A percentile compares a stretch with the other conserved stretches of the same genome.
Evolutionary conservation across 1,140 invertebrate genomes (phyloP).

Genomic region (Meteorus sp.): DNA sequence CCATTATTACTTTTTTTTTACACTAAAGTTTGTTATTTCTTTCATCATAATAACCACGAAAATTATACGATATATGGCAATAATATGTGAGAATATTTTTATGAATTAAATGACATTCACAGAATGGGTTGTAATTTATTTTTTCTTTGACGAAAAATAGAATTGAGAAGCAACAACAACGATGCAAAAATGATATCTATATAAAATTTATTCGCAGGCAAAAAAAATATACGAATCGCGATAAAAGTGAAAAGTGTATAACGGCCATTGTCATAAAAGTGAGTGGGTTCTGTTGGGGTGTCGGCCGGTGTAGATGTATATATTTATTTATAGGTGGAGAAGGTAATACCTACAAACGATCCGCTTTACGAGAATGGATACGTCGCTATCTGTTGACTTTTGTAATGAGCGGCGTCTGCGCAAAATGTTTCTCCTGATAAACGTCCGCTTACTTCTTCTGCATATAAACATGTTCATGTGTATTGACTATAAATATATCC

Average conservation of each 20-base stretch:
- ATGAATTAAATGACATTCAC: too few relatives aligned
- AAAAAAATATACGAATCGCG: background rate
- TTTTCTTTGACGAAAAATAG: background rate
- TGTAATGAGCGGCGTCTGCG: constrained; percentile 20
- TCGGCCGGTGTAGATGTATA: background rate
- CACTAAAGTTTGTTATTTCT: background rate
- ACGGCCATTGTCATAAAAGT: constrained; percentile 23
- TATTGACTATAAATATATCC: constrained; percentile 10
- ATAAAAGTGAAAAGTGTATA: constrained; percentile 30
- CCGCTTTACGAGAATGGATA: constrained; percentile 28
- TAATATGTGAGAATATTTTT: too few relatives aligned
- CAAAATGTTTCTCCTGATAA: constrained; percentile 13
- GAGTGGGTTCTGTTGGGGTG: background rate
- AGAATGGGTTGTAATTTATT: too few relatives aligned
- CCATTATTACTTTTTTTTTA: background rate
- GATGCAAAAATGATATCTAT: background rate
- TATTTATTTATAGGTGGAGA: background rate
- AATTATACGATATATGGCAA: too few relatives aligned
- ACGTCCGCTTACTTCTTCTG: background rate
- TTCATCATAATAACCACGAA: too few relatives aligned
- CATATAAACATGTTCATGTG: too few relatives aligned
- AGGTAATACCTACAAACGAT: constrained; percentile 28
- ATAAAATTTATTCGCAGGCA: background rate
- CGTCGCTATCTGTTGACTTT: constrained; percentile 25
- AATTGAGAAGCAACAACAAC: background rate